These are phyloP conservation scores for Danio jaintianensis DNA, from an alignment of 2,797 vertebrate genomes.

Conservation along the genomic window DNA sequence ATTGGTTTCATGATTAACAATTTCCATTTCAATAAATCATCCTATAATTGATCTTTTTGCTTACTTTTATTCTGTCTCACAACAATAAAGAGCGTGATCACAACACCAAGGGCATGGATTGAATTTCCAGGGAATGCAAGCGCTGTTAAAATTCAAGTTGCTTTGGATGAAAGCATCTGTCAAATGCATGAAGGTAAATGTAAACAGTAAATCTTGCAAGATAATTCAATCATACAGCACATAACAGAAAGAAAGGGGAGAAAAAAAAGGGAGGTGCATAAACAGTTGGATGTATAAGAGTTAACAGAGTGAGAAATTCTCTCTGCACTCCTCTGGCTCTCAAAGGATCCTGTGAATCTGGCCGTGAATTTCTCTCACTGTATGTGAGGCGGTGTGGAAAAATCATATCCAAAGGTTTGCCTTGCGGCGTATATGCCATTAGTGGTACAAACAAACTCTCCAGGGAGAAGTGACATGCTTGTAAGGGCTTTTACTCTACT, in stretches of 20 bases:
- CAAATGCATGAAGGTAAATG: conserved; percentile 2
- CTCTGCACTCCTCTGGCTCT: conserved; percentile 37
- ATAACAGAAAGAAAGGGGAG: neutral
- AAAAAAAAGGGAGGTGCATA: neutral
- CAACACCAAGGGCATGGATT: neutral
- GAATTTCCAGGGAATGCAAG: neutral
- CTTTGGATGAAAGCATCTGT: neutral
- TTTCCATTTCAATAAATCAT: neutral
- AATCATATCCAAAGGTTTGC: conserved; percentile 43
- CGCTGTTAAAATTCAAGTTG: neutral
- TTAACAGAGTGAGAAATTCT: conserved; percentile 21
- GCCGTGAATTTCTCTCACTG: conserved; percentile 31
- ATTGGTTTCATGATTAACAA: neutral
- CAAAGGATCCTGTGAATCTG: conserved; percentile 43
- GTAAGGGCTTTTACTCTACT: conserved; percentile 20
- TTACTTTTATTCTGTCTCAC: neutral
- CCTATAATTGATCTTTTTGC: neutral
- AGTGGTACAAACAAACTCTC: conserved; percentile 44
- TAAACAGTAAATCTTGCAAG: neutral
- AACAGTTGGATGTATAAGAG: conserved; percentile 8
- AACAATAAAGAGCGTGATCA: neutral
- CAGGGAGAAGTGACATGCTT: conserved; percentile 43
- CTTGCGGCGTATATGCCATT: conserved; percentile 51
- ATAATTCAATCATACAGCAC: neutral
- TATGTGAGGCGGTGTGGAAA: conserved; percentile 53